These are phyloP conservation scores for Sapayoa aenigma DNA, from an alignment of 2,113 vertebrate species.

Conservation along the genomic window DNA sequence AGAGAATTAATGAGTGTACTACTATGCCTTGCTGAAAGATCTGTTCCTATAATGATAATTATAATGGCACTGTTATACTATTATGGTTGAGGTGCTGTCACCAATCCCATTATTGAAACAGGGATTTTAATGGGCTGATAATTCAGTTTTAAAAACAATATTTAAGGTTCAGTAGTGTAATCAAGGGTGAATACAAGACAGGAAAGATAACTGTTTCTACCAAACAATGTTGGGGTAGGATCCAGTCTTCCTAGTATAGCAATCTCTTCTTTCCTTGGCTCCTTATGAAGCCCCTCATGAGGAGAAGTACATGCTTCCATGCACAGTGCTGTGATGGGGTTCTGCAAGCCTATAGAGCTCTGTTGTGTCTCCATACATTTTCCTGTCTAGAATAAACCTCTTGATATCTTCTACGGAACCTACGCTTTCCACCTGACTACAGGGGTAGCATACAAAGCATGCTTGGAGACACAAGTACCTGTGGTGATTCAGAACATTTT, in stretches of 20 bases:
- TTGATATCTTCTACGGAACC: not conserved
- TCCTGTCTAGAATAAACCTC: not conserved
- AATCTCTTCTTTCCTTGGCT: not conserved
- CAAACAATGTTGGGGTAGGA: not conserved
- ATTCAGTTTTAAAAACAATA: not conserved
- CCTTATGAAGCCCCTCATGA: not conserved
- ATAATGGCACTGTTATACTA: not conserved
- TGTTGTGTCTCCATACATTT: not conserved
- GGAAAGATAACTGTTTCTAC: not conserved
- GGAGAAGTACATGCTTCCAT: not conserved
- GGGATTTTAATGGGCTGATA: constrained; percentile 9
- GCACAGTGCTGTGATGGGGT: accelerated
- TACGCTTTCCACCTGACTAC: not conserved
- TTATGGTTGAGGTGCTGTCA: not conserved
- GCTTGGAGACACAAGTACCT: not conserved
- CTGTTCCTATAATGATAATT: constrained; percentile 47
- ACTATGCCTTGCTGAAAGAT: not conserved
- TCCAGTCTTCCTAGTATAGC: not conserved
- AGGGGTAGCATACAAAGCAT: accelerated
- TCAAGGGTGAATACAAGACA: not conserved
- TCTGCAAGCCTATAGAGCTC: not conserved
- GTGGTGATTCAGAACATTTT: not conserved
- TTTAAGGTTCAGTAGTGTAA: not conserved
- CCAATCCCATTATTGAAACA: constrained; percentile 43
- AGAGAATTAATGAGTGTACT: constrained; percentile 59